A percentile compares a stretch with the other conserved stretches of the same genome.
Evolutionary conservation across 2,888 invertebrate genomes (phyloP).

Genomic region (Homarus gammarus): DNA sequence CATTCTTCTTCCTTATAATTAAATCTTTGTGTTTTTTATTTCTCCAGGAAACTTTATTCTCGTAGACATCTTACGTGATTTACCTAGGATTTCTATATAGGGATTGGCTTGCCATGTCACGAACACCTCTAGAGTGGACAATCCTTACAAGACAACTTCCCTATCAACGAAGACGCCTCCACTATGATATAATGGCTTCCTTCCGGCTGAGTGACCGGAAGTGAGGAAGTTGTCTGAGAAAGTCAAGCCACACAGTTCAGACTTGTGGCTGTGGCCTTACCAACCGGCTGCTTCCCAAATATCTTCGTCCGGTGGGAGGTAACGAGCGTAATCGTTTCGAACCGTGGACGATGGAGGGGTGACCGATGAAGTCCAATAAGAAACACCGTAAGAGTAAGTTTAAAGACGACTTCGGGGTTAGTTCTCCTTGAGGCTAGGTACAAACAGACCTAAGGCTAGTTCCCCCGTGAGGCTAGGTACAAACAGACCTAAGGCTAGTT

Average conservation of each 20-base stretch:
- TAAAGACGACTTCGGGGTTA: too few species aligned
- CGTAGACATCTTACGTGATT: too few species aligned
- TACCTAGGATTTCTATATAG: not conserved
- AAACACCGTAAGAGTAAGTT: too few species aligned
- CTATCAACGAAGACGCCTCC: constrained; percentile 36
- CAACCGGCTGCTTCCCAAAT: constrained; percentile 45
- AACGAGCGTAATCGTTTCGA: too few species aligned
- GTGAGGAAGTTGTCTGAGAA: constrained; percentile 71
- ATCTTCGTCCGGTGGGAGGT: constrained; percentile 22
- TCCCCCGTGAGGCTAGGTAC: too few species aligned
- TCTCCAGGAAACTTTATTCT: not conserved
- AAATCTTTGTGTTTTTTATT: not conserved
- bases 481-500: too few species aligned
- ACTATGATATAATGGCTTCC: constrained; percentile 60
- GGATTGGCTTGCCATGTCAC: too few species aligned
- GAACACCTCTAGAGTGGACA: not conserved
- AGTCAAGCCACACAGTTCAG: constrained; percentile 69
- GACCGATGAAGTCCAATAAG: too few species aligned
- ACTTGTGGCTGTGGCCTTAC: constrained; percentile 40
- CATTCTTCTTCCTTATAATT: not conserved
- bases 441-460: too few species aligned
- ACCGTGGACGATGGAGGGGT: too few species aligned
- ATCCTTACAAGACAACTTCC: not conserved
- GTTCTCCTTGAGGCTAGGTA: too few species aligned
- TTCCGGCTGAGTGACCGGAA: constrained; percentile 68